Conservation (phyloP, 2,888 invertebrate species). For the Cylindroiulus punctatus region DNA sequence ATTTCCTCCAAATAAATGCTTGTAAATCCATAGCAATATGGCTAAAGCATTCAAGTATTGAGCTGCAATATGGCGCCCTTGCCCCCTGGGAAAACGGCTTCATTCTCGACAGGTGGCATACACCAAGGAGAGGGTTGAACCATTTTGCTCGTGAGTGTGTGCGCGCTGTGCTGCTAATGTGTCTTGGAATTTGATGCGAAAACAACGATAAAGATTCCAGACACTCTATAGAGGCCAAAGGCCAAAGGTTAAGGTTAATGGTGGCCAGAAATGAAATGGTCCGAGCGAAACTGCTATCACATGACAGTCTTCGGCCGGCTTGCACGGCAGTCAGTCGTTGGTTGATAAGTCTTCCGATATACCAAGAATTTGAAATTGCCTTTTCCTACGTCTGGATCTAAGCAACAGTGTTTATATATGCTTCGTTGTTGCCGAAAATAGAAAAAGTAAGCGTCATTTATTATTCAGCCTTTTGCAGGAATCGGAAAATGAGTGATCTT, state of each 20-base stretch:
- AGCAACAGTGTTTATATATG: not conserved
- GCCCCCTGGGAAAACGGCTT: not conserved
- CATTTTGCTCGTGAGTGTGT: not conserved
- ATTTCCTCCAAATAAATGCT: too few species aligned
- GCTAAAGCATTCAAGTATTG: not conserved
- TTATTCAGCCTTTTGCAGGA: not conserved
- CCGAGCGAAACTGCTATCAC: not conserved
- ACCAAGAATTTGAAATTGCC: constrained; percentile 26
- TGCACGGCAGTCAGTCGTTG: not conserved
- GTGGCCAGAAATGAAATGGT: not conserved
- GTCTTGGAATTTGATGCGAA: not conserved
- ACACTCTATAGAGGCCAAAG: too few species aligned
- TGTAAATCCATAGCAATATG: too few species aligned
- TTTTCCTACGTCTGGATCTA: not conserved
- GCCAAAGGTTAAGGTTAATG: not conserved
- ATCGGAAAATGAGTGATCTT: too few species aligned
- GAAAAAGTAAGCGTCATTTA: constrained; percentile 1
- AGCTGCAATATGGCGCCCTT: constrained; percentile 11
- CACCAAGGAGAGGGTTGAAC: not conserved
- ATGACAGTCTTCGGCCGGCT: not conserved
- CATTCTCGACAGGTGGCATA: not conserved
- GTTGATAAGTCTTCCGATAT: not conserved
- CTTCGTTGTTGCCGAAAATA: not conserved
- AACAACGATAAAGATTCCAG: not conserved
- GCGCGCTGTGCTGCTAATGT: not conserved